Percentiles rank a stretch among this genome's conserved stretches.
phyloP scores from a whole-genome alignment of 2,888 invertebrate species.

The Scaptomyza parva region DNA sequence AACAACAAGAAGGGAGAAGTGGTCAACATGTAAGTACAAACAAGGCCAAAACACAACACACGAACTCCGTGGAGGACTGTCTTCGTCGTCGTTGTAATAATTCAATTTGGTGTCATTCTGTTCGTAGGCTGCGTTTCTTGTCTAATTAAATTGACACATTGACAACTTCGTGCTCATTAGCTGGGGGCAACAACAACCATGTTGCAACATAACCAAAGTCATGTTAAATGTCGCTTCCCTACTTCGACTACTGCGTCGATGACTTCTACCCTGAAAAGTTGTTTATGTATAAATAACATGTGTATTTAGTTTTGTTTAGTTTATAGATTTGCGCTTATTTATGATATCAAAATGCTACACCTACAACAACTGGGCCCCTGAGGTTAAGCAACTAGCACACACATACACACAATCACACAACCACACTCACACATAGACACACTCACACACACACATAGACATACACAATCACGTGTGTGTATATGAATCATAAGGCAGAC shows the following conservation, averaged over 20 bases:
- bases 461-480: slow-evolving; percentile 25
- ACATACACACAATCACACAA: slow-evolving; percentile 12
- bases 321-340: slow-evolving; percentile 80
- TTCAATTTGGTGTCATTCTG: slow-evolving; percentile 79
- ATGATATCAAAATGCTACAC: slow-evolving; percentile 68
- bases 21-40: slow-evolving; percentile 20
- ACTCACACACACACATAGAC: slow-evolving; percentile 23
- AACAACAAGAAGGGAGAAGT: slow-evolving; percentile 5
- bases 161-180: slow-evolving; percentile 82
- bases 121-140: slow-evolving; percentile 71
- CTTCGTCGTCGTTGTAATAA: slow-evolving; percentile 77
- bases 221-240: slow-evolving; percentile 48
- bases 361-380: slow-evolving; percentile 32
- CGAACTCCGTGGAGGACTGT: slow-evolving; percentile 32
- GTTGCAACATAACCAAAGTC: slow-evolving; percentile 45
- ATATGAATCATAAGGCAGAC: slow-evolving; percentile 49
- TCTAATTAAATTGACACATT: slow-evolving; percentile 83
- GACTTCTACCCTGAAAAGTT: neutral
- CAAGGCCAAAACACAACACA: slow-evolving; percentile 18
- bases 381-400: slow-evolving; percentile 9
- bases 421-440: neutral
- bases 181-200: slow-evolving; percentile 30
- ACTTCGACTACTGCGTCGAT: neutral
- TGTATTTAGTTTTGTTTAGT: slow-evolving; percentile 79
- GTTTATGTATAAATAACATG: slow-evolving; percentile 53